phyloP scores from a whole-genome alignment of 2,797 vertebrate species.

The Bradypodion pumilum region DNA sequence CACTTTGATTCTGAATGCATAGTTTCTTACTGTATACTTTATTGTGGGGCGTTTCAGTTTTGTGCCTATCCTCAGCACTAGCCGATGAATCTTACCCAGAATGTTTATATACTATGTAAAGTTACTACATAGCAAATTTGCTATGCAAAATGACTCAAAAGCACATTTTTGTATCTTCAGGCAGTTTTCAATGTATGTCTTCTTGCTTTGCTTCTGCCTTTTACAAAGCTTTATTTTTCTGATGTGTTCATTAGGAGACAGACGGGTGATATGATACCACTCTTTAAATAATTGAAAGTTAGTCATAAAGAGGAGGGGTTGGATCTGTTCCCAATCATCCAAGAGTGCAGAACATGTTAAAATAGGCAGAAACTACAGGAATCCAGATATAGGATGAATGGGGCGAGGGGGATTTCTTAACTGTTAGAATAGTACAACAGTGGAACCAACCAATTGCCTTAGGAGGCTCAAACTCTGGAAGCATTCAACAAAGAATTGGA shows the following conservation, averaged over 20 bases:
- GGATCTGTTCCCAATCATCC: no score
- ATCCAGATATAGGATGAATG: no score
- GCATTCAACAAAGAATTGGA: no score
- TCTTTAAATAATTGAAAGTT: no score
- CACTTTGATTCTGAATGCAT: constrained; percentile 51
- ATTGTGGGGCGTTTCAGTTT: constrained; percentile 47
- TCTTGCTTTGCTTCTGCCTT: constrained; percentile 17
- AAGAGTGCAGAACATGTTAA: no score
- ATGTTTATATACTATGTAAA: constrained; percentile 29
- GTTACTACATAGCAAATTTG: background rate
- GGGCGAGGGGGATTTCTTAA: no score
- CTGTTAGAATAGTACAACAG: no score
- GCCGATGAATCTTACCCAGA: constrained; percentile 58
- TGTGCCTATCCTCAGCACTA: constrained; percentile 56
- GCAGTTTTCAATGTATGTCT: constrained; percentile 42
- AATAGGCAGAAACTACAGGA: no score
- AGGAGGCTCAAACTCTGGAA: no score
- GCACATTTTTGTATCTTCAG: background rate
- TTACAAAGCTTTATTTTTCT: constrained; percentile 14
- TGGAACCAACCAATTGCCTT: no score
- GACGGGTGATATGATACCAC: no score
- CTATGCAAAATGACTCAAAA: constrained; percentile 53
- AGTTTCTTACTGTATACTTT: constrained; percentile 45
- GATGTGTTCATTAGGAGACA: constrained; percentile 34
- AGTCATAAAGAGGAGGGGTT: no score